Base-by-base conservation (phyloP, 2,888 invertebrate species). In the Lepidochitona cinerea region DNA sequence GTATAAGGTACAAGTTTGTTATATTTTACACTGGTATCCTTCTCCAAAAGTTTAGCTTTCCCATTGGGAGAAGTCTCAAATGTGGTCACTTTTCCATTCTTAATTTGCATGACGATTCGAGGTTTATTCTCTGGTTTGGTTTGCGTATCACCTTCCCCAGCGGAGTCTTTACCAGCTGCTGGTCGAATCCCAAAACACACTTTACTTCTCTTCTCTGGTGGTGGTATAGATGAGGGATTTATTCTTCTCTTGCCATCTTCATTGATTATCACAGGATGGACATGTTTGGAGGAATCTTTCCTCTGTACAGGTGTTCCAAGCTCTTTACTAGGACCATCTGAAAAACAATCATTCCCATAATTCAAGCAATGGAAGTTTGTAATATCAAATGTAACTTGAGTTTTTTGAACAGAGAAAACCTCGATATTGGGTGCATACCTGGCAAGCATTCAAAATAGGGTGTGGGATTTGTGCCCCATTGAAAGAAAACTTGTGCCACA, bases 71-170 rank as follows among this genome's bases (percentile, higher is more conserved):
- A 84, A 29, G 81, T 84, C 74, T 87, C 87, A 54, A 81, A 81
- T 1, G 85, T 84, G 23, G 82, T 83, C 12, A 86, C 87, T 77
- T 86, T 87, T 7, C 90, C 89, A 78, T 89, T 81, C 73, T 87
- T 89, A 35, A 90, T 89, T 35, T 88, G 86, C 84, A 90, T 85
- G 5, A 90, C 89, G 74, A 90, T 87, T 52, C 88, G 78, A 14
- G 86, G 87, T 64, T 84, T 83, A 18, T 33, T 41, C 29, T 72
- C 41, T 6, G 36, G 64, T 26, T 37, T 37, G 69, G 74, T 49
- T 41, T 74, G 37, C 70, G 65, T 14, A 49, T 37, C 52, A 71
- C 54, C 18, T 33, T 12, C 68, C 71, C 65, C 33, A 54, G 74
- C 41, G 71, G 54, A 49, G 66, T 75, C 49, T 23, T 26, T n/a